Percentiles rank a stretch among this genome's conserved stretches.
These are phyloP conservation scores for Goniozus legneri DNA, from an alignment of 1,140 invertebrate species.

Conservation along the genomic window DNA sequence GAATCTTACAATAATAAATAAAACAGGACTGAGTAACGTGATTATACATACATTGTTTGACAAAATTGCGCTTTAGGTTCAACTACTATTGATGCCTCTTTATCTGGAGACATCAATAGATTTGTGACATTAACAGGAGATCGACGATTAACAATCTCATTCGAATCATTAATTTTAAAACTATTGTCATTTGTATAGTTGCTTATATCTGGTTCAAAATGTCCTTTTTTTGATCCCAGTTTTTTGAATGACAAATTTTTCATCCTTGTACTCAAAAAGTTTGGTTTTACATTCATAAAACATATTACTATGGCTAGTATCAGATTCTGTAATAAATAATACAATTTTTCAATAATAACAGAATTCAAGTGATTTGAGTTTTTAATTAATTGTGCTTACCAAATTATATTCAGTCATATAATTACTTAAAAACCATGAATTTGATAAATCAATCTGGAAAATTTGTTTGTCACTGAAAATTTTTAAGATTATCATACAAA, in stretches of 20 bases:
- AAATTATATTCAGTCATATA: conserved; percentile 34
- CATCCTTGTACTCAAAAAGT: conserved; percentile 18
- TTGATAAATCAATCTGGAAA: conserved; percentile 23
- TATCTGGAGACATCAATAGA: neutral
- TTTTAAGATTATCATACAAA: conserved; percentile 29
- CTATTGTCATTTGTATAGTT: conserved; percentile 4
- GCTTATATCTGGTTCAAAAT: neutral
- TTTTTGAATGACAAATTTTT: conserved; percentile 27
- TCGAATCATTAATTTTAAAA: conserved; percentile 11
- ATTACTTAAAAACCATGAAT: conserved; percentile 25
- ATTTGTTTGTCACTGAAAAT: conserved; percentile 26
- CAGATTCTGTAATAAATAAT: conserved; percentile 22
- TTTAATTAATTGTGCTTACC: conserved; percentile 26
- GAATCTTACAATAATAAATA: conserved; percentile 12
- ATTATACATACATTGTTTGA: conserved; percentile 27
- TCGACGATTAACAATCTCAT: neutral
- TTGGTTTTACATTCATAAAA: conserved; percentile 35
- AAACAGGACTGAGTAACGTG: too few relatives aligned
- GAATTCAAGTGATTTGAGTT: conserved; percentile 6
- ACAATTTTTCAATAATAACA: neutral
- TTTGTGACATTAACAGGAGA: neutral
- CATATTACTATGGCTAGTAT: conserved; percentile 31
- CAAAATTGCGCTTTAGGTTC: conserved; percentile 14
- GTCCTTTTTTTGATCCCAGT: conserved; percentile 13
- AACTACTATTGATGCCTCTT: conserved; percentile 20